Evolutionary conservation across 2,113 vertebrate species (phyloP), one percentile per base, ranked within the genome.

Genomic region (Natator depressus): DNA sequence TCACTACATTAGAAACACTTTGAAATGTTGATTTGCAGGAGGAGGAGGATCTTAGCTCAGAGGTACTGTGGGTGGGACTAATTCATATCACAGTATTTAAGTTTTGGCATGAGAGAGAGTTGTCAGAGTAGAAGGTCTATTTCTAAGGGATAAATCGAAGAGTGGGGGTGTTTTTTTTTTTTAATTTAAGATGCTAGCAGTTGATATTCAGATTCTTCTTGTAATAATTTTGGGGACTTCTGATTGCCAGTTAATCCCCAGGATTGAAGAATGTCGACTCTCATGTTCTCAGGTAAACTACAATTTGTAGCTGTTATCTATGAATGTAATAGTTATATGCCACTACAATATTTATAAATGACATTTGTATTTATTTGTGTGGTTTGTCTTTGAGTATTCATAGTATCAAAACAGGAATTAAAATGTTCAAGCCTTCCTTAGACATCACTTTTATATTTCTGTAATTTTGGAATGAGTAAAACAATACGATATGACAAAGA

Each of bases 231-330:
- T 96, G 95, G 96, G 97, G 88, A 94, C 86, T 88, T 93, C 87
- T 95, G 95, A 95, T 79, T 95, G 93, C 82, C 96, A 98, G n/a
- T 91, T 95, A 91, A 96, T 98, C 94, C 94, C 94, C 50, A 98
- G 92, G 94, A 98, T 98, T 95, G 95, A 97, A 97, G 97, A 98
- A 96, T 98, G 97, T 96, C 97, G 97, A 89, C 94, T 98, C 91
- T 87, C 87, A 54, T 98, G 98, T 93, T 98, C 97, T 91, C 96
- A 97, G 98, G 98, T 98, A 98, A 97, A 92, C 9, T 93, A 22
- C 92, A 88, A 69, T 88, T 97, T 53, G 25, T 78, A 6, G 95
- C 92, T 95, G 20, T 50, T 95, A 3, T 78, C 59, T 95, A 10
- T 91, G 88, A 89, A 79, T 53, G 24, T 8, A 80, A 25, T 69